A percentile compares a stretch with the other conserved stretches of the same genome.
Evolutionary conservation across 2,113 vertebrate species (phyloP).

Genomic region (Tamias sibiricus): DNA sequence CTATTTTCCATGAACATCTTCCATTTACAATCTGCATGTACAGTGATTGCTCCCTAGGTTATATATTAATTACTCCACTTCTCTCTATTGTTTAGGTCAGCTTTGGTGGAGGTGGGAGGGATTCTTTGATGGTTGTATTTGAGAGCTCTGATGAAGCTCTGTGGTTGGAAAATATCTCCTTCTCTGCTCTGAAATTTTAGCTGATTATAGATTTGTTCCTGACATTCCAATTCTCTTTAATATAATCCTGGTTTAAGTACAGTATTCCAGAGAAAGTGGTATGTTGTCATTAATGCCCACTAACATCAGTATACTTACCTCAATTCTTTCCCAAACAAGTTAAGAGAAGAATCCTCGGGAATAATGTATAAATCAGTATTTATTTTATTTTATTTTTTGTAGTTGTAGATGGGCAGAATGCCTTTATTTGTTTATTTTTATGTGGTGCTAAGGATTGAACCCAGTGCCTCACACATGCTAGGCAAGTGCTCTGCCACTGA

Average conservation of each 20-base stretch:
- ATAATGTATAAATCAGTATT: background rate
- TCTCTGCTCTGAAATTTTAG: background rate
- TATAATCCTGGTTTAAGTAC: background rate
- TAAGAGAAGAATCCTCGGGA: background rate
- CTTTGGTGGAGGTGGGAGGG: background rate
- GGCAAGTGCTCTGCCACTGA: too few species aligned
- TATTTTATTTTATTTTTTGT: too few species aligned
- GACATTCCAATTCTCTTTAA: background rate
- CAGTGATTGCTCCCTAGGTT: background rate
- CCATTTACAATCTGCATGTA: background rate
- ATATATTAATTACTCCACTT: background rate
- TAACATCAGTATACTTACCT: background rate
- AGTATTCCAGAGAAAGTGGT: background rate
- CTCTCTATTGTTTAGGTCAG: background rate
- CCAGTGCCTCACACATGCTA: too few species aligned
- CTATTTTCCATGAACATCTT: slow-evolving; percentile 1
- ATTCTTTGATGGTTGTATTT: background rate
- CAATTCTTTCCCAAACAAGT: background rate
- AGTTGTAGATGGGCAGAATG: too few species aligned
- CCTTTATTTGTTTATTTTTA: too few species aligned
- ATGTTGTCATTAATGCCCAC: background rate
- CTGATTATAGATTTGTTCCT: background rate
- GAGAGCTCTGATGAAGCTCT: background rate
- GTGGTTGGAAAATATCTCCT: background rate
- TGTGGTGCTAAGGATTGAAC: too few species aligned